Conservation (phyloP, 92 coral and sea anemone genomes). For the Palythoa heliodiscus region DNA sequence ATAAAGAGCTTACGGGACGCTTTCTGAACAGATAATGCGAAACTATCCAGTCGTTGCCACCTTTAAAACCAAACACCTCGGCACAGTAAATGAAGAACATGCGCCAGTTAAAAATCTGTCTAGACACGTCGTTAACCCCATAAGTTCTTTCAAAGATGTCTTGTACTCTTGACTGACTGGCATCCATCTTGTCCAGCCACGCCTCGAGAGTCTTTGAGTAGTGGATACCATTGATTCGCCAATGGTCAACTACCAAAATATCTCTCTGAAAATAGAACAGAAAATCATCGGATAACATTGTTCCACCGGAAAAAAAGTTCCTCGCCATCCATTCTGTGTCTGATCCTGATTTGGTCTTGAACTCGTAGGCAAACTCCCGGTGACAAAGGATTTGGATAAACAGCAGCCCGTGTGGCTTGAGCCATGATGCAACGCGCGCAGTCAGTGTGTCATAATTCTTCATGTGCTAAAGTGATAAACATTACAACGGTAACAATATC, state of each 20-base stretch:
- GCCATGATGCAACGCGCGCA: conserved; percentile 83
- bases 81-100: conserved; percentile 87
- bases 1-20: conserved; percentile 62
- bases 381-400: conserved; percentile 84
- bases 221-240: conserved; percentile 78
- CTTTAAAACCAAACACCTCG: conserved; percentile 76
- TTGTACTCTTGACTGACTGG: conserved; percentile 53
- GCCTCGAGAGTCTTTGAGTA: conserved; percentile 83
- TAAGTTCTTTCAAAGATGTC: conserved; percentile 60
- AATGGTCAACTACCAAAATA: conserved; percentile 65
- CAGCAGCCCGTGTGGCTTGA: conserved; percentile 72
- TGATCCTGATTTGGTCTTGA: conserved; percentile 71
- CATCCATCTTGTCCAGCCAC: conserved; percentile 78
- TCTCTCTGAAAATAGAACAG: conserved; percentile 83
- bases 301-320: conserved; percentile 88
- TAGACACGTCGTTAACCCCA: conserved; percentile 62
- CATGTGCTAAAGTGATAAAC: conserved; percentile 68
- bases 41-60: conserved; percentile 85
- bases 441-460: conserved; percentile 81
- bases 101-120: conserved; percentile 86
- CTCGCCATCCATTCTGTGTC: conserved; percentile 97
- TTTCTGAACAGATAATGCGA: conserved; percentile 73
- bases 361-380: conserved; percentile 80
- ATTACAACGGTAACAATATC: neutral
- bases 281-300: conserved; percentile 83